A percentile compares a stretch with the other conserved stretches of the same genome.
Conservation (phyloP, 2,888 invertebrate species). For the Drosophila colorata region DNA sequence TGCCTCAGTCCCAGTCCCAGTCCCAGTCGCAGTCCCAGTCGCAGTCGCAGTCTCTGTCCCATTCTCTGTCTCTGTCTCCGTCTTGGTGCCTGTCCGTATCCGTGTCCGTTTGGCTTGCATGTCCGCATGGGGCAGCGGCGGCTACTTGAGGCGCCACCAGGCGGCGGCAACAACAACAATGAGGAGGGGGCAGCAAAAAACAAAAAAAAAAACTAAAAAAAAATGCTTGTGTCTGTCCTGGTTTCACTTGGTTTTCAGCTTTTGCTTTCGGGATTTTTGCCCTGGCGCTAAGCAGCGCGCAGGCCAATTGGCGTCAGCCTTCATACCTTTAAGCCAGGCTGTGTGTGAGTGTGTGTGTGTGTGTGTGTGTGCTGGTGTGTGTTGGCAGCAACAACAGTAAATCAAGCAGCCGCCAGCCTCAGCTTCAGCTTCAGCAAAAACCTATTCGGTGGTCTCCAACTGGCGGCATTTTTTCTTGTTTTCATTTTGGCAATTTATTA, state of each 20-base stretch:
- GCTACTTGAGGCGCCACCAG: constrained; percentile 77
- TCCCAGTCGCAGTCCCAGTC: no score
- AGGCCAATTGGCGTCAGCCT: constrained; percentile 78
- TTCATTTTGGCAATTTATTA: constrained; percentile 62
- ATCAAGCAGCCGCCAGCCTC: constrained; percentile 68
- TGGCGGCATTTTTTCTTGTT: constrained; percentile 69
- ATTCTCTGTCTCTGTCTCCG: not conserved
- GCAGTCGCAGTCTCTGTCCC: not conserved
- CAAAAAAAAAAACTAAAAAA: no score
- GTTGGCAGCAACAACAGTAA: constrained; percentile 64
- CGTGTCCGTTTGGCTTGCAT: constrained; percentile 47
- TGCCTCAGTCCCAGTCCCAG: constrained; percentile 19
- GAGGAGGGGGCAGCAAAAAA: constrained; percentile 9
- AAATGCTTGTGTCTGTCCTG: constrained; percentile 52
- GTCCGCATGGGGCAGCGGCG: constrained; percentile 59
- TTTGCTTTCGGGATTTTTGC: constrained; percentile 57
- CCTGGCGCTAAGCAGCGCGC: constrained; percentile 64
- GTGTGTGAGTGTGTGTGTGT: constrained; percentile 6
- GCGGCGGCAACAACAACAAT: constrained; percentile 46
- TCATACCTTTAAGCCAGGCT: constrained; percentile 58
- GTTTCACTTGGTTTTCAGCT: constrained; percentile 37
- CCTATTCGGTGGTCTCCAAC: constrained; percentile 68
- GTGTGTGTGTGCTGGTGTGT: constrained; percentile 14
- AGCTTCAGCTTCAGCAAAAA: constrained; percentile 44
- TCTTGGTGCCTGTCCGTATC: constrained; percentile 18